Evolutionary conservation across 2,113 vertebrate genomes (phyloP).

Genomic region (Rhinolophus ferrumequinum): DNA sequence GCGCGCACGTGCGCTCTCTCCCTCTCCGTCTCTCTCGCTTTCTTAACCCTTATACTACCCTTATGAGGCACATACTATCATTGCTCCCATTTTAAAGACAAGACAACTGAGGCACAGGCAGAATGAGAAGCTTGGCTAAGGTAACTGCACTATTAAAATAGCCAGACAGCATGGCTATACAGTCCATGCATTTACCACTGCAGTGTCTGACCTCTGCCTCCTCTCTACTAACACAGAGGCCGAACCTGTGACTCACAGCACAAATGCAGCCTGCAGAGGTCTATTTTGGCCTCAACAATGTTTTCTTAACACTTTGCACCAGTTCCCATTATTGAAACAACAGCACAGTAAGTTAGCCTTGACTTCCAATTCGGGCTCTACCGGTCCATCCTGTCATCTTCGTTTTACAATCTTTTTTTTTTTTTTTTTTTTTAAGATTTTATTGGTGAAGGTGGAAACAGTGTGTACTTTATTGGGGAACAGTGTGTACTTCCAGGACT

Average conservation of each 20-base stretch:
- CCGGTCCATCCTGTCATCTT: neutral
- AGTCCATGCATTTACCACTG: neutral
- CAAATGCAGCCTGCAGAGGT: neutral
- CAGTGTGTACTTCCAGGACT: no score
- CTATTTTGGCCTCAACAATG: neutral
- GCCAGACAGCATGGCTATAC: neutral
- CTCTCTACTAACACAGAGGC: constrained; percentile 51
- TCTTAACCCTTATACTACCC: neutral
- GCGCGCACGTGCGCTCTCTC: neutral
- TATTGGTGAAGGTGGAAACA: no score
- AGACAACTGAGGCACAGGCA: neutral
- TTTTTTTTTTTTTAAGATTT: no score
- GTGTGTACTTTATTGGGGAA: no score
- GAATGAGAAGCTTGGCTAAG: neutral
- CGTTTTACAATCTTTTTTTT: neutral
- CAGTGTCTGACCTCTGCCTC: neutral
- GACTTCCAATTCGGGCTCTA: constrained; percentile 28
- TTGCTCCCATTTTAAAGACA: constrained; percentile 14
- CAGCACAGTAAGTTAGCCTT: neutral
- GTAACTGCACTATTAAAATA: neutral
- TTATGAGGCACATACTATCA: neutral
- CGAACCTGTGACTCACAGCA: neutral
- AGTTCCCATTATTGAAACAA: constrained; percentile 47
- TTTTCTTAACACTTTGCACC: constrained; percentile 49
- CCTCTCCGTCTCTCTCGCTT: neutral